A percentile compares a stretch with the other conserved stretches of the same genome.
These are phyloP conservation scores for Campylomormyrus tamandua DNA, from an alignment of 2,113 vertebrate species.

Conservation along the genomic window DNA sequence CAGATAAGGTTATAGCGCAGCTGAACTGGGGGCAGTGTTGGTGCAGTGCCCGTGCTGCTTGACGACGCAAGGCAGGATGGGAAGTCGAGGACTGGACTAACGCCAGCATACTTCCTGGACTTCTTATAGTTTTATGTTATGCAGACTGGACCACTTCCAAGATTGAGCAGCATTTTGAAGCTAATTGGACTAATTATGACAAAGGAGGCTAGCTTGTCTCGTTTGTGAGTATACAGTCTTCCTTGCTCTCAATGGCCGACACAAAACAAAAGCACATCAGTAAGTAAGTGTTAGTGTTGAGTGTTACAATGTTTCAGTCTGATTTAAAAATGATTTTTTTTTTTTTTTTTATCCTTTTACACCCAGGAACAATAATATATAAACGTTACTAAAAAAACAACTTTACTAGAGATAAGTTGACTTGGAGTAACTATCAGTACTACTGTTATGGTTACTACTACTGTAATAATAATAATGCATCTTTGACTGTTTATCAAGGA, in stretches of 20 bases:
- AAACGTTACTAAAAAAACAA: neutral
- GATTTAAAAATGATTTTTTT: neutral
- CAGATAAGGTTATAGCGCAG: neutral
- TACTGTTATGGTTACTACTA: neutral
- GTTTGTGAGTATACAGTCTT: neutral
- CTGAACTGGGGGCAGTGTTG: neutral
- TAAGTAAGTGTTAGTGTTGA: neutral
- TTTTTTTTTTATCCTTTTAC: neutral
- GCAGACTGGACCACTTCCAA: neutral
- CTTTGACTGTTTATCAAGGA: neutral
- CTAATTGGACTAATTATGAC: neutral
- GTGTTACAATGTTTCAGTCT: neutral
- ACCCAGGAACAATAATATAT: neutral
- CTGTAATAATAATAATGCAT: neutral
- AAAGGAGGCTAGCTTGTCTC: neutral
- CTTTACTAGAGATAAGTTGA: neutral
- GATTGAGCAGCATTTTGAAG: neutral
- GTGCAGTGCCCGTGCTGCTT: neutral
- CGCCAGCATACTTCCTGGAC: neutral
- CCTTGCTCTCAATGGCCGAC: neutral
- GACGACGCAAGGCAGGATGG: neutral
- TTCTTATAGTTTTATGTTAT: neutral
- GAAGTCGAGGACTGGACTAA: neutral
- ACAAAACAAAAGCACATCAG: neutral
- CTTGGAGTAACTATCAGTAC: neutral